Percentiles rank a stretch among this genome's conserved stretches.
Evolutionary conservation across 1,140 invertebrate genomes (phyloP).

Genomic region (Ctenoplectra terminalis): DNA sequence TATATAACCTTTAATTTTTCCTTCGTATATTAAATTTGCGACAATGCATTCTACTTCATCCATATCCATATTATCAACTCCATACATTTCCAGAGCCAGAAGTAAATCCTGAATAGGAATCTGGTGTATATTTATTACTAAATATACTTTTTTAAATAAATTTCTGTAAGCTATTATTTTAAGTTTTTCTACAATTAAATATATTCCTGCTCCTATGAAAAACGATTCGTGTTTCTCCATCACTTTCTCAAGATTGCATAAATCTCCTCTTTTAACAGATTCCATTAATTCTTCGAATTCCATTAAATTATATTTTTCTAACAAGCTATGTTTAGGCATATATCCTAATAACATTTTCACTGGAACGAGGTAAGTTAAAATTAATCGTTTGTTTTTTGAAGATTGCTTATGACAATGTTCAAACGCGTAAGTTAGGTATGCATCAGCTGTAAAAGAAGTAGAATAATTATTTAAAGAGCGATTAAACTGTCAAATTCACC

Average conservation of each 20-base stretch:
- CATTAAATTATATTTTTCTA: slow-evolving; percentile 95
- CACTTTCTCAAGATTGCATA: slow-evolving; percentile 92
- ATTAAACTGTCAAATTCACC: neutral
- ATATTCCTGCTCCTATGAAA: slow-evolving; percentile 97
- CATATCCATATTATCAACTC: slow-evolving; percentile 93
- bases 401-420: slow-evolving; percentile 93
- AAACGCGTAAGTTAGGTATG: slow-evolving; percentile 96
- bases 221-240: slow-evolving; percentile 94
- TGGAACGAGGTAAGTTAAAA: slow-evolving; percentile 97
- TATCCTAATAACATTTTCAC: slow-evolving; percentile 98
- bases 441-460: slow-evolving; percentile 88
- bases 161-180: slow-evolving; percentile 98
- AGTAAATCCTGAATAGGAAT: slow-evolving; percentile 94
- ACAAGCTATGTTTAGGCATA: slow-evolving; percentile 91
- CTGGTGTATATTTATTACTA: slow-evolving; percentile 94
- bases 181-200: slow-evolving; percentile 97
- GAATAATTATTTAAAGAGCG: neutral
- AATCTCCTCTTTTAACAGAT: slow-evolving; percentile 94
- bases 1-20: slow-evolving; percentile 98
- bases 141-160: slow-evolving; percentile 97
- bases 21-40: slow-evolving; percentile 97
- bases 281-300: slow-evolving; percentile 95
- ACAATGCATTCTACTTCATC: slow-evolving; percentile 98
- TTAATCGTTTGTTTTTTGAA: slow-evolving; percentile 95
- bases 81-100: slow-evolving; percentile 90